Conservation (phyloP, 2,888 invertebrate genomes). For the Chouioia cunea region DNA sequence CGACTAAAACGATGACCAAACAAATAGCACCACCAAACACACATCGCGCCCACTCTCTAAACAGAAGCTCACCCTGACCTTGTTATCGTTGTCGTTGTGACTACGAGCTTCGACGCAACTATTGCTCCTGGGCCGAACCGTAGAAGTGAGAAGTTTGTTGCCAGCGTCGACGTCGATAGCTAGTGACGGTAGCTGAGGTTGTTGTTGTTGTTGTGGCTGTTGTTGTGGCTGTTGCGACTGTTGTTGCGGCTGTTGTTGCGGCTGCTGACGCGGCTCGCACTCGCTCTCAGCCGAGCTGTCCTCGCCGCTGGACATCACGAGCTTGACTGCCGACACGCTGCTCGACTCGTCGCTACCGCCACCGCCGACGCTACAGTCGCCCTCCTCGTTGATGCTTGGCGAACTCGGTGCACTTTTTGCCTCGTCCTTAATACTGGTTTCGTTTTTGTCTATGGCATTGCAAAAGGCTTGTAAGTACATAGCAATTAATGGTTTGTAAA, state of each 20-base stretch:
- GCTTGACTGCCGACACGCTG: constrained; percentile 55
- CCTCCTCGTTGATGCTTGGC: constrained; percentile 19
- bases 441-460: background rate
- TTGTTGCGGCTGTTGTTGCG: background rate
- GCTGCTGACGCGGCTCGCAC: constrained; percentile 34
- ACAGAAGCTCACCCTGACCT: constrained; percentile 29
- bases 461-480: too few species aligned
- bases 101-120: constrained; percentile 2
- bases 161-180: background rate
- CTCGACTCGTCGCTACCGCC: constrained; percentile 21
- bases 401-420: constrained; percentile 21
- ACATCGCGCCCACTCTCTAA: too few species aligned
- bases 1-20: background rate
- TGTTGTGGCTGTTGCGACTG: background rate
- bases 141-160: constrained; percentile 1
- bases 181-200: too few species aligned
- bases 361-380: constrained; percentile 13
- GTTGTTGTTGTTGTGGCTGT: background rate
- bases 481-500: too few species aligned
- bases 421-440: background rate
- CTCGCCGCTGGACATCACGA: constrained; percentile 64
- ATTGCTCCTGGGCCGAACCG: constrained; percentile 12
- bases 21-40: background rate
- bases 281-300: constrained; percentile 59
- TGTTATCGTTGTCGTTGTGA: constrained; percentile 11